A percentile compares a stretch with the other conserved stretches of the same genome.
Evolutionary conservation across 2,888 invertebrate genomes (phyloP).

Genomic region (Andricus quercusramuli): DNA sequence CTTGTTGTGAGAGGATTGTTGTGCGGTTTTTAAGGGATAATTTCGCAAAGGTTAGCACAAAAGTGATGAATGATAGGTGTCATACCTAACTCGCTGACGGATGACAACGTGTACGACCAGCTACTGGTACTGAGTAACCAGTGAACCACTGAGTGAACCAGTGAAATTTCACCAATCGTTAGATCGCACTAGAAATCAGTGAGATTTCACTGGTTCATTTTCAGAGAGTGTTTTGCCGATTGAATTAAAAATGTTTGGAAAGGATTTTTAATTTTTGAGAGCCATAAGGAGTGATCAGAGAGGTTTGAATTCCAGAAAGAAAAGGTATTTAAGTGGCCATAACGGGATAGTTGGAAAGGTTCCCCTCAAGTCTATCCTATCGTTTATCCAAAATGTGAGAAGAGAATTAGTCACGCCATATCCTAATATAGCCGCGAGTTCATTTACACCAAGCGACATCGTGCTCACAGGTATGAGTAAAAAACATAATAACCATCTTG

Average conservation of each 20-base stretch:
- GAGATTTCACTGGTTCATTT: too few relatives aligned
- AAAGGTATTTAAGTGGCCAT: not conserved
- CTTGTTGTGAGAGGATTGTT: too few relatives aligned
- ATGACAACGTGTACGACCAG: too few relatives aligned
- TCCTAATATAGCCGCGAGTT: not conserved
- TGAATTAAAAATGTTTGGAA: not conserved
- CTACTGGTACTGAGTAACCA: too few relatives aligned
- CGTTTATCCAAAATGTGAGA: not conserved
- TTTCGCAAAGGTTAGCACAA: too few relatives aligned
- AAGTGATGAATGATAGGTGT: too few relatives aligned
- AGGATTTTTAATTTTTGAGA: not conserved
- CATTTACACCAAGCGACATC: not conserved
- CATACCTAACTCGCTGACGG: too few relatives aligned
- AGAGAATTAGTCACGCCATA: not conserved
- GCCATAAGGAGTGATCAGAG: not conserved
- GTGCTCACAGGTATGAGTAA: not conserved
- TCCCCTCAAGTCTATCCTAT: not conserved
- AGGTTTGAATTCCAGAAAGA: not conserved
- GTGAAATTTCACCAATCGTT: too few relatives aligned
- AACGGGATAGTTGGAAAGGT: not conserved
- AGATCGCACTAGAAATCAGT: too few relatives aligned
- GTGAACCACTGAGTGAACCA: too few relatives aligned
- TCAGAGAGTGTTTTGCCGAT: too few relatives aligned
- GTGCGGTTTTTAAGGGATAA: too few relatives aligned
- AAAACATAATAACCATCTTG: not conserved